Conservation (phyloP, 2,888 invertebrate genomes). For the Lithophane ornitopus region DNA sequence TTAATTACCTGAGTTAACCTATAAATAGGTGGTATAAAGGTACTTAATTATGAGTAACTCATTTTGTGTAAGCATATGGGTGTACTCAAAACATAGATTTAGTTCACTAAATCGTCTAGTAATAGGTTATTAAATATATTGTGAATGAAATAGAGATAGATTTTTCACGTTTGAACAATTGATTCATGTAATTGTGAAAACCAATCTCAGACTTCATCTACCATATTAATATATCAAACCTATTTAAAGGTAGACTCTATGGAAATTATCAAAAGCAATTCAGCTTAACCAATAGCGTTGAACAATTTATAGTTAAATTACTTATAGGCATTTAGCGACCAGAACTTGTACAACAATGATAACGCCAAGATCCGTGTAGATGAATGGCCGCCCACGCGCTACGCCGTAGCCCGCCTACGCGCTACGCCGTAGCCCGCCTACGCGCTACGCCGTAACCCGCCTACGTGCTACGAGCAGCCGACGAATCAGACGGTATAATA, state of each 20-base stretch:
- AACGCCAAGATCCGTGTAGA: slow-evolving; percentile 56
- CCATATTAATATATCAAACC: slow-evolving; percentile 1
- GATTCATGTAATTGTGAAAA: too few species aligned
- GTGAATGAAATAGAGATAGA: background rate
- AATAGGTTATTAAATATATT: background rate
- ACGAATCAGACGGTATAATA: slow-evolving; percentile 54
- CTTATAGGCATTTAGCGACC: slow-evolving; percentile 43
- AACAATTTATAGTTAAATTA: slow-evolving; percentile 51
- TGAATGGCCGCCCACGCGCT: slow-evolving; percentile 77
- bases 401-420: slow-evolving; percentile 73
- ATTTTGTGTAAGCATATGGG: background rate
- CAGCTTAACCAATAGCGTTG: slow-evolving; percentile 11
- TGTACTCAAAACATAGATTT: background rate
- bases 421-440: slow-evolving; percentile 73
- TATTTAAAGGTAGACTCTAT: slow-evolving; percentile 3
- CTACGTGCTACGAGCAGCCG: slow-evolving; percentile 75
- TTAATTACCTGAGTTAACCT: background rate
- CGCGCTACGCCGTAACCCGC: slow-evolving; percentile 72
- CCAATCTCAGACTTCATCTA: too few species aligned
- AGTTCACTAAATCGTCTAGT: background rate
- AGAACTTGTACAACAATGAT: slow-evolving; percentile 51
- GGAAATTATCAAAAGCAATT: slow-evolving; percentile 20
- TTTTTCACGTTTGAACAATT: too few species aligned
- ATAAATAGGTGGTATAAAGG: background rate
- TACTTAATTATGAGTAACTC: too few species aligned